Evolutionary conservation across 2,797 vertebrate species (phyloP), one percentile per base, ranked within the genome.

Genomic region (Sarcoramphus papa): DNA sequence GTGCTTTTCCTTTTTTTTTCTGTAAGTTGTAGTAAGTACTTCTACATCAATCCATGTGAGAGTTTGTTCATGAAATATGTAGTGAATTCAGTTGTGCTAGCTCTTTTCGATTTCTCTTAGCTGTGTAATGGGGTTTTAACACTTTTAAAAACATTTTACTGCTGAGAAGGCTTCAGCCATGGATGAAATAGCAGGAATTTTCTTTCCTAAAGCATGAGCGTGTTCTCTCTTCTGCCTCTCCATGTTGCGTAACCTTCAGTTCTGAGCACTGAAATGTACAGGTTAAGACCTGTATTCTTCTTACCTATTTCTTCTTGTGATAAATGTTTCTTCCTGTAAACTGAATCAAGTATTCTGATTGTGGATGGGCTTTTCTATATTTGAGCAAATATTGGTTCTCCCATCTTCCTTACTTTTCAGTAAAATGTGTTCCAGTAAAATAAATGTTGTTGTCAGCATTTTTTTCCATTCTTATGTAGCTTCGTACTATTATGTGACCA

Each of bases 41-140:
- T 76, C 37, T 37, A 8, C 5, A 2, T 65, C 76, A 94, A 30
- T 82, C 67, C 74, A 47, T 65, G 70, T 0, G 15, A 90, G 85
- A 59, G 27, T 87, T 95, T 79, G n/a, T 45, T 94, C 76, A 94
- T 96, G 60, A 93, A 96, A 95, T 95, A 95, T 85, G 89, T 81
- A 97, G 43, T 72, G 65, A 87, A 77, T 89, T 94, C 60, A 45
- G 76, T 70, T 76, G 51, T 48, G 35, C 37, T 62, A 56, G 25
- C 43, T 51, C 22, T 41, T 84, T 88, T 53, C 85, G 57, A 35
- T 80, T 92, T 88, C 85, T 82, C 47, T 80, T 75, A 69, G 50
- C 68, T 90, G 37, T 59, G 2, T 74, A 88, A 91, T 47, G 73
- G 65, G 33, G 50, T 94, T 96, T 93, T 95, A 91, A 92, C 0